Conservation (phyloP, 2,797 vertebrate species). For the Sebastes wilsoni region DNA sequence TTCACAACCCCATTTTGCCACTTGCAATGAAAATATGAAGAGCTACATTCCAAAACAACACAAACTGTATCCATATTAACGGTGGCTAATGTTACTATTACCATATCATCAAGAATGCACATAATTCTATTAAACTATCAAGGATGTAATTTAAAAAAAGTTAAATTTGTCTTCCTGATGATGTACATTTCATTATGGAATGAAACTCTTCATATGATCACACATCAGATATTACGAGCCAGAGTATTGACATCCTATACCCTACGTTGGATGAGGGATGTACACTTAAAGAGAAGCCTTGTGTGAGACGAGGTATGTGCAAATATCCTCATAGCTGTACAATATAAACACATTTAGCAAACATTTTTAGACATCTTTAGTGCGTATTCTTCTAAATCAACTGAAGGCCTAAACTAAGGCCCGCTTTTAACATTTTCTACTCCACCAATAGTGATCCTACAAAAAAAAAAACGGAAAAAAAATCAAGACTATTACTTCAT, state of each 20-base stretch:
- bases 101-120: background rate
- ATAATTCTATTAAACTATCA: background rate
- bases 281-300: background rate
- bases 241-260: background rate
- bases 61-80: background rate
- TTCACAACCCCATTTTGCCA: slow-evolving; percentile 20
- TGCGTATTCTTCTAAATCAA: background rate
- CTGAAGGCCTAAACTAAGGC: background rate
- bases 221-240: background rate
- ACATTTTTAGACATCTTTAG: background rate
- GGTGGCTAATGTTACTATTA: background rate
- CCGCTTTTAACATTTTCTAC: slow-evolving; percentile 1
- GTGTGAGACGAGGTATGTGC: slow-evolving; percentile 33
- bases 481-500: background rate
- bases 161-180: background rate
- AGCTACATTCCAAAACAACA: slow-evolving; percentile 23
- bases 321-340: slow-evolving; percentile 43
- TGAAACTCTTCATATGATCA: slow-evolving; percentile 12
- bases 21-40: background rate
- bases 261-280: background rate
- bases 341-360: slow-evolving; percentile 16
- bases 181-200: background rate
- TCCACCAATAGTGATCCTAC: background rate
- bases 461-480: background rate
- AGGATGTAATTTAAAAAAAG: background rate